Evolutionary conservation across 2,797 vertebrate genomes (phyloP).

Genomic region (Halcyon badia): DNA sequence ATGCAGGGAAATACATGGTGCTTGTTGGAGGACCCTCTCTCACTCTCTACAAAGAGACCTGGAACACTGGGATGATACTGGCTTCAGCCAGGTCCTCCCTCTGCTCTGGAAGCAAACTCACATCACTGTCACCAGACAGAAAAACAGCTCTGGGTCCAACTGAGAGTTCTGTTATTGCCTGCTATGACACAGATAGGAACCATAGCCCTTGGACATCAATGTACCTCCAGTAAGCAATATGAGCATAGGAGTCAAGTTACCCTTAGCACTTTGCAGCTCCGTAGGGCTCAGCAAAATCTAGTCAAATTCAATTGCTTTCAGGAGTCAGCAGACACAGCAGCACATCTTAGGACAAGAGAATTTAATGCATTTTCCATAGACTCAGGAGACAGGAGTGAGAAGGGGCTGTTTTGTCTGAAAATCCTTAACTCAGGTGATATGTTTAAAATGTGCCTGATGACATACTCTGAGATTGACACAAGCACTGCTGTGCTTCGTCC

Average conservation of each 20-base stretch:
- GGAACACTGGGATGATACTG: background rate
- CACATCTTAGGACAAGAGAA: background rate
- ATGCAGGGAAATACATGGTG: background rate
- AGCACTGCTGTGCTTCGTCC: background rate
- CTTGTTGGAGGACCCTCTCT: background rate
- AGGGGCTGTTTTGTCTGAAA: constrained; percentile 34
- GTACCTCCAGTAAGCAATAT: background rate
- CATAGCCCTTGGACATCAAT: background rate
- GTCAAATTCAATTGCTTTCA: background rate
- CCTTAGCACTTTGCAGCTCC: accelerated
- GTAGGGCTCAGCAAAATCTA: background rate
- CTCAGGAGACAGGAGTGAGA: background rate
- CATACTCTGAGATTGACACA: accelerated
- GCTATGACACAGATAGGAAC: background rate
- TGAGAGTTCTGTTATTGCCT: background rate
- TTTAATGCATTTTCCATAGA: constrained; percentile 26
- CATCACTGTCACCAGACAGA: background rate
- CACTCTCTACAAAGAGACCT: background rate
- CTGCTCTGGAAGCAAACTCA: background rate
- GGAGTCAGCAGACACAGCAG: constrained; percentile 2
- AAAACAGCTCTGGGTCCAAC: background rate
- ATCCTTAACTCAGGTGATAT: background rate
- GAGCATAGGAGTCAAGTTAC: background rate
- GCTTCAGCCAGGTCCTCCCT: background rate
- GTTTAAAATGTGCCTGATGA: background rate